phyloP scores from a whole-genome alignment of 35 echinoderm and acorn worm species.

The Heliocidaris erythrogramma region DNA sequence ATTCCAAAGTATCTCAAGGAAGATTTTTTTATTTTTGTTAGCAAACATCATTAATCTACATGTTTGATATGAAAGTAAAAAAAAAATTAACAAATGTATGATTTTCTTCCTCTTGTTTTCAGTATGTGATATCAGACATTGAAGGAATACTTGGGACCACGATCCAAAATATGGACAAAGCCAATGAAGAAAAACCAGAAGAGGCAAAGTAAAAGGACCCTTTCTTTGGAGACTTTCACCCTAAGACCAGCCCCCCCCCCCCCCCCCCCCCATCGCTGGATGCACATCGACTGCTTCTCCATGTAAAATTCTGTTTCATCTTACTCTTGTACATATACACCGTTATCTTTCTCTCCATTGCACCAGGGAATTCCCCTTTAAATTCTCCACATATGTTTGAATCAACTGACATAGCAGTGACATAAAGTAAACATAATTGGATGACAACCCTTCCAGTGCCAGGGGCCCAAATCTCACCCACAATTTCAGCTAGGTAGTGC shows the following conservation, averaged over 20 bases:
- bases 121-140: constrained; percentile 91
- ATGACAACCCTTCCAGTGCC: no score
- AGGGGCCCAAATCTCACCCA: no score
- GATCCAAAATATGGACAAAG: constrained; percentile 88
- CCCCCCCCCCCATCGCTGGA: background rate
- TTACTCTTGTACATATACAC: background rate
- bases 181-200: constrained; percentile 30
- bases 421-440: no score
- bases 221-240: background rate
- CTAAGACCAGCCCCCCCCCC: background rate
- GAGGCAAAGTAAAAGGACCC: constrained; percentile 16
- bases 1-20: no score
- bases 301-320: background rate
- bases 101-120: constrained; percentile 48
- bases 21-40: background rate
- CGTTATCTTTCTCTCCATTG: background rate
- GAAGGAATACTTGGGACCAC: constrained; percentile 93
- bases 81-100: background rate
- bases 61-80: background rate
- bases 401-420: background rate
- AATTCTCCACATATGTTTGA: background rate
- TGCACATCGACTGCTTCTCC: background rate
- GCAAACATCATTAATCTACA: background rate
- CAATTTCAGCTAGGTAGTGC: no score
- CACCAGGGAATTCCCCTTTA: background rate